Base-by-base conservation (phyloP, 2,888 invertebrate genomes). In the Odiellus spinosus region DNA sequence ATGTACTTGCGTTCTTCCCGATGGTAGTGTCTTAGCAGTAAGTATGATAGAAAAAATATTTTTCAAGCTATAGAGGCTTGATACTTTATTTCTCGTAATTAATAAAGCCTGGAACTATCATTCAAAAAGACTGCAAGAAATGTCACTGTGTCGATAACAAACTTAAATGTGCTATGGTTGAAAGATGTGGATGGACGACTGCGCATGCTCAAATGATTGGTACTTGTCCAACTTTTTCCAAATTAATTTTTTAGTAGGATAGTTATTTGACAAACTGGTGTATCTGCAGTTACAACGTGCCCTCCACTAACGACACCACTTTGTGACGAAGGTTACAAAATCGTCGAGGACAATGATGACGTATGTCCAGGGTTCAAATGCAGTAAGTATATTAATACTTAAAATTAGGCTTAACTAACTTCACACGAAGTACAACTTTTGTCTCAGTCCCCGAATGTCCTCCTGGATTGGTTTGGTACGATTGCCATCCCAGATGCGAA, bases 91-190 rank as follows among this genome's bases (percentile, higher is more conserved):
- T n/a, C 19, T 21, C 39, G 36, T 39, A 15, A 21, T 26, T 12
- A 12, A 32, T 45, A 4, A 10, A 52, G 52, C 52, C 52, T 3
- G 52, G 52, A 3, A 44, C 49, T 40, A 46, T 50, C 5, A 32
- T 44, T 10, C 36, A 45, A 4, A 41, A 46, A 40, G 48, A 49
- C 2, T 82, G 82, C 59, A 73, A 76, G 58, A 71, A 75, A 12
- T 88, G 87, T 59, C 85, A 85, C 57, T 88, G 88, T 58, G 68
- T 82, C 6, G 74, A 81, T 59, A 50, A 52, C 21, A 36, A 41
- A 11, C 34, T 52, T 8, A 48, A 48, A 10, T 52, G 52, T 36
- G 40, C 36, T 5, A 39, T 44, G 6, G 47, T 40, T 10, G 20
- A 40, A 11, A 47, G 48, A 6, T 52, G 52, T 14, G 56, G 56